Conservation (phyloP, 2,113 vertebrate genomes). For the Pyxicephalus adspersus region DNA sequence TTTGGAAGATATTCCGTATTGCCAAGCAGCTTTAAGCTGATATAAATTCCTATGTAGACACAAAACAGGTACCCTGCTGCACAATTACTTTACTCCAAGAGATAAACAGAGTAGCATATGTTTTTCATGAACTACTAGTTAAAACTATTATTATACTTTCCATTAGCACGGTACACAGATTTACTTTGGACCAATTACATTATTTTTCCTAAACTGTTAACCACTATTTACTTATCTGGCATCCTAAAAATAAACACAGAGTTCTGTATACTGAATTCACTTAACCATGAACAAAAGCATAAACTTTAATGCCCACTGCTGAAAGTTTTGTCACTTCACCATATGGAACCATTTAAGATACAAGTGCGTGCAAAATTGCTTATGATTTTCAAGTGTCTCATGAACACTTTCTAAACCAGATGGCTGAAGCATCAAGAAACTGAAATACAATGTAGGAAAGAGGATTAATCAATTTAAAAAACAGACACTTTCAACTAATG, state of each 20-base stretch:
- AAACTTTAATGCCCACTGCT: not conserved
- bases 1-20: too few relatives aligned
- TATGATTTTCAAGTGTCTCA: not conserved
- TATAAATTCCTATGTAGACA: too few relatives aligned
- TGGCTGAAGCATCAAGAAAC: not conserved
- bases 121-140: too few relatives aligned
- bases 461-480: too few relatives aligned
- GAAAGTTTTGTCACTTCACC: not conserved
- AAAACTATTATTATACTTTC: too few relatives aligned
- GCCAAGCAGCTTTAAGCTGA: too few relatives aligned
- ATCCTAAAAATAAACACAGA: not conserved
- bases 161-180: not conserved
- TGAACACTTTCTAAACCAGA: not conserved
- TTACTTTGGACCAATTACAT: not conserved
- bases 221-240: not conserved
- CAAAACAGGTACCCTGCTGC: too few relatives aligned
- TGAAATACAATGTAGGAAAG: not conserved
- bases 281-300: slow-evolving; percentile 1
- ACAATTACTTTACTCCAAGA: too few relatives aligned
- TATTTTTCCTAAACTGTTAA: not conserved
- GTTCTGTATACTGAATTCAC: not conserved
- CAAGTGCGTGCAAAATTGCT: not conserved
- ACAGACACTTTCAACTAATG: too few relatives aligned
- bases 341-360: slow-evolving; percentile 4
- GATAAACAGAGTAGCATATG: too few relatives aligned